Evolutionary conservation across 2,888 invertebrate species (phyloP).

Genomic region (Caenorhabditis sp.): DNA sequence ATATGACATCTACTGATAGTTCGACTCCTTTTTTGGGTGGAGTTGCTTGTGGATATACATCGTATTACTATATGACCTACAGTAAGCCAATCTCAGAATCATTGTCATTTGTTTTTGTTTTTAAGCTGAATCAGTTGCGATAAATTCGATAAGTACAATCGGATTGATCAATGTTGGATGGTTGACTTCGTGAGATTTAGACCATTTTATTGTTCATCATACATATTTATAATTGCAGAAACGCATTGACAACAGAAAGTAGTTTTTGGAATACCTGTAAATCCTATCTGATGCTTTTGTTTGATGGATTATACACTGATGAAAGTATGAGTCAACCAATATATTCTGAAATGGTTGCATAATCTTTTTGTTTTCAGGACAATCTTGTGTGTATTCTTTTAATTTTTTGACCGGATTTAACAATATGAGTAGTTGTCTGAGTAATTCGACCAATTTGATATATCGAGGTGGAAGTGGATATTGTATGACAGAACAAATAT

Average conservation of each 20-base stretch:
- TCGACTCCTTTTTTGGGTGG: constrained; percentile 9
- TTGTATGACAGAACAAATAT: constrained; percentile 23
- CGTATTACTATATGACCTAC: constrained; percentile 13
- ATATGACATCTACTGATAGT: constrained; percentile 4
- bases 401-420: too few species aligned
- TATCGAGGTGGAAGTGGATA: constrained; percentile 31
- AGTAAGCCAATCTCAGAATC: neutral
- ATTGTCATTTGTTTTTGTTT: neutral
- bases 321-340: constrained; percentile 4
- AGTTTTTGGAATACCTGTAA: constrained; percentile 31
- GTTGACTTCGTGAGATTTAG: constrained; percentile 18
- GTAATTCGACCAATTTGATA: constrained; percentile 4
- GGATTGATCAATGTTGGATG: constrained; percentile 30
- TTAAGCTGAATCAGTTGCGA: constrained; percentile 6
- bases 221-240: neutral
- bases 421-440: neutral
- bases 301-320: constrained; percentile 21
- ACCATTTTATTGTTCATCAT: neutral
- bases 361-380: neutral
- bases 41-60: constrained; percentile 12
- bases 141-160: constrained; percentile 13
- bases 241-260: constrained; percentile 5
- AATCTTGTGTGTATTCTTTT: neutral
- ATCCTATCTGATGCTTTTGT: constrained; percentile 15
- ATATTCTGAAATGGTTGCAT: neutral